A percentile compares a stretch with the other conserved stretches of the same genome.
phyloP scores from a whole-genome alignment of 2,113 vertebrate genomes.

The Cryptoleucopteryx plumbea region DNA sequence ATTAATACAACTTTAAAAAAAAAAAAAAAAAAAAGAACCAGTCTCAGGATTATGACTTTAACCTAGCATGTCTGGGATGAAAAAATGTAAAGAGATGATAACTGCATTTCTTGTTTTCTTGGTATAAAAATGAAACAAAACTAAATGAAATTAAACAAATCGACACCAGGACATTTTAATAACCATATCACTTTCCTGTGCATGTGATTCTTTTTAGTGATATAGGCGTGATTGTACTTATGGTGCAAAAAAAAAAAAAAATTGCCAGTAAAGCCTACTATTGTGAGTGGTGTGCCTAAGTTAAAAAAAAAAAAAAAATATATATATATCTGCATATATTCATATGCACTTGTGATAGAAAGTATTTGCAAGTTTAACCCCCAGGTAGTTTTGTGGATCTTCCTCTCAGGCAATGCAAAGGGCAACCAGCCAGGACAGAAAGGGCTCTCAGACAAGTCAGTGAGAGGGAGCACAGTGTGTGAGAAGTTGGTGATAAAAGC shows the following conservation, averaged over 20 bases:
- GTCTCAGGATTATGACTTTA: slow-evolving; percentile 7
- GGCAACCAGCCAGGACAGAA: not conserved
- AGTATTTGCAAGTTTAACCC: not conserved
- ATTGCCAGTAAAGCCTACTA: not conserved
- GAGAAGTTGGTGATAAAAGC: not conserved
- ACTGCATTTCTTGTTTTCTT: not conserved
- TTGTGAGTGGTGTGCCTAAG: not conserved
- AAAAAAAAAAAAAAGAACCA: not conserved
- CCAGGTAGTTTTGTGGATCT: not conserved
- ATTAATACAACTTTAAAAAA: not conserved
- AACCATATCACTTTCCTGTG: not conserved
- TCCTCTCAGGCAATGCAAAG: not conserved
- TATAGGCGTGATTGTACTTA: not conserved
- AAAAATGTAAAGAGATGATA: not conserved
- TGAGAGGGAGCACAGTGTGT: not conserved
- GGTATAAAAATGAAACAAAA: not conserved
- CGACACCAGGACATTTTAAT: not conserved
- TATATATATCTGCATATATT: not conserved
- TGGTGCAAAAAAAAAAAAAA: not conserved
- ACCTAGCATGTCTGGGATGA: not conserved
- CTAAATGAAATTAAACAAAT: not conserved
- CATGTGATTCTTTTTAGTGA: not conserved
- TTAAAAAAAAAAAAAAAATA: not conserved
- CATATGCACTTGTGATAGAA: not conserved
- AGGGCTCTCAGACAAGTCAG: not conserved